Evolutionary conservation across 35 echinoderm and acorn worm species (phyloP), one percentile per base, ranked within the genome.

Genomic region (Heliocidaris tuberculata): DNA sequence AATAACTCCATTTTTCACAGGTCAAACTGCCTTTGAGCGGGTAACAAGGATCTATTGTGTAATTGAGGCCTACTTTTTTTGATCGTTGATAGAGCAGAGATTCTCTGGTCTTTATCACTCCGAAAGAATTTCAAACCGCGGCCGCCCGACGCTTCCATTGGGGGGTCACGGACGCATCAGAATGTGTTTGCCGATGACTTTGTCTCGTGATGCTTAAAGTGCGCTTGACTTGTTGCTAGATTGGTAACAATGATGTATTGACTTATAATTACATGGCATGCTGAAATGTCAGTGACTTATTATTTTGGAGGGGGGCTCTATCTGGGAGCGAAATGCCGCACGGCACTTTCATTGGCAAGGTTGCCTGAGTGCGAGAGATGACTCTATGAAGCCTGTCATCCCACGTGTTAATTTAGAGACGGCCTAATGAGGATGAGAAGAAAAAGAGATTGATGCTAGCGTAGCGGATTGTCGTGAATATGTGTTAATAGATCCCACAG

Each of bases 181-280:
- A 93, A 93, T 93, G 47, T 93, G 50, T 93, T 93, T 93, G 91
- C 19, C 50, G 50, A 93, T 54, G 91, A 93, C 48, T 93, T 93
- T 93, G 91, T 93, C 91, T 93, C 50, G 91, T 2, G 50, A 50
- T 93, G 91, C 91, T 93, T 93, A 93, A 93, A 93, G 91, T 59
- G 50, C 91, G 50, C 47, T 59, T 93, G 91, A 93, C 91, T 93
- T 93, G 48, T 48, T 48, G 91, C 91, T 29, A 30, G 91, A 93
- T 93, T 93, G 91, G 91, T 93, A 93, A 93, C 91, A 93, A 93
- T 93, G 91, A 93, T 93, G 91, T 93, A 93, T 93, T 93, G 91
- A 93, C 21, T 93, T 93, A 93, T 93, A 93, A 93, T 93, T 59
- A 59, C 91, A 30, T 31, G 47, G 31, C 91, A 93, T 59, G 47